Conservation (phyloP, 1,140 invertebrate species). For the Macrobrachium nipponense region DNA sequence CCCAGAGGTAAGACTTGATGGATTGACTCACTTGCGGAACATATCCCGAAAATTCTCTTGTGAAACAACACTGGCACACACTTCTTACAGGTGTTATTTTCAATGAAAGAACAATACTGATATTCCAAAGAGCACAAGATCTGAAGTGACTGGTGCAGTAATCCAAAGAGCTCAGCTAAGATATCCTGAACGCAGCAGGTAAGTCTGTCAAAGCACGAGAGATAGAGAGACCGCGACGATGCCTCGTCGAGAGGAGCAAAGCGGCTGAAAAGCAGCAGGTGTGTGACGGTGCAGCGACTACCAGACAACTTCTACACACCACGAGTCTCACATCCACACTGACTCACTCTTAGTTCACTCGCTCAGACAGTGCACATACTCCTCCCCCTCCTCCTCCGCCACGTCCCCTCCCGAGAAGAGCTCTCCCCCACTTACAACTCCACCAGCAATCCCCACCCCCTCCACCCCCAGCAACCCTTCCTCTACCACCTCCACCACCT, state of each 20-base stretch:
- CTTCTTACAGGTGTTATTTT: too few relatives aligned
- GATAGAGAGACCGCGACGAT: conserved; percentile 1
- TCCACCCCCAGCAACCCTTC: background rate
- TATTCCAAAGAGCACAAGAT: too few relatives aligned
- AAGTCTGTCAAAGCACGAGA: conserved; percentile 1
- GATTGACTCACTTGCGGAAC: too few relatives aligned
- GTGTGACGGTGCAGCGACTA: conserved; percentile 9
- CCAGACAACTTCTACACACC: conserved; percentile 25
- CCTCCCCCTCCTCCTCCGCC: background rate
- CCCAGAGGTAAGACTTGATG: too few relatives aligned
- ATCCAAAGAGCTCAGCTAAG: too few relatives aligned
- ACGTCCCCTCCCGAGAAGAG: background rate
- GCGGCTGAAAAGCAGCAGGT: conserved; percentile 21
- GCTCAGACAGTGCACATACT: conserved; percentile 9
- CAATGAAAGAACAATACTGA: too few relatives aligned
- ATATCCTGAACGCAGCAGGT: too few relatives aligned
- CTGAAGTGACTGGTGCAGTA: too few relatives aligned
- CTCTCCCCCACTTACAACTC: background rate
- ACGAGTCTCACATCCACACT: conserved; percentile 54
- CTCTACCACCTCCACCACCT: background rate
- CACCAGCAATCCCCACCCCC: conserved; percentile 1
- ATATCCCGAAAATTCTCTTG: too few relatives aligned
- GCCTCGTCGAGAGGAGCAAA: conserved; percentile 11
- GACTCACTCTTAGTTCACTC: conserved; percentile 31
- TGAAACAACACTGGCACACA: too few relatives aligned